A percentile compares a stretch with the other conserved stretches of the same genome.
Conservation (phyloP, 2,797 vertebrate genomes). For the Amblyraja radiata region DNA sequence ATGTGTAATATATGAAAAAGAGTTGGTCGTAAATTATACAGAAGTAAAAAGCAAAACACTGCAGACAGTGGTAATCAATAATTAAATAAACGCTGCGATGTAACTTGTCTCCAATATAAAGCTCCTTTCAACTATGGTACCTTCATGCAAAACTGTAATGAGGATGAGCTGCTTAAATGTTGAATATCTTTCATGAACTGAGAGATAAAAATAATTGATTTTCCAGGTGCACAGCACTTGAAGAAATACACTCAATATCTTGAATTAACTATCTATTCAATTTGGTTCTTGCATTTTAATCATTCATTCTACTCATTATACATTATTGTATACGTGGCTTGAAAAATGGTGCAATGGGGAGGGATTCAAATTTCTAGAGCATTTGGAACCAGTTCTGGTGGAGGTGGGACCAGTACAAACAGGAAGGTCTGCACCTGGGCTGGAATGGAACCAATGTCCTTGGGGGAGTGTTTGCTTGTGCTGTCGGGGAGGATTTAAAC, state of each 20-base stretch:
- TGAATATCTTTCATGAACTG: background rate
- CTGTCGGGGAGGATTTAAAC: too few relatives aligned
- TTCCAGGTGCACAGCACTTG: background rate
- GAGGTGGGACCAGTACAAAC: too few relatives aligned
- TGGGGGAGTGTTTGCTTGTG: too few relatives aligned
- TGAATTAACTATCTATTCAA: constrained; percentile 19
- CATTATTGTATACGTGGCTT: too few relatives aligned
- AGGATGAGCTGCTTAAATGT: background rate
- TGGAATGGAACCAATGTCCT: too few relatives aligned
- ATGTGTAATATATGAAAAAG: background rate
- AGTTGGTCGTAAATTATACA: background rate
- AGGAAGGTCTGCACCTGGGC: too few relatives aligned
- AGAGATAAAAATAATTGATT: background rate
- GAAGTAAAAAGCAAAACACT: background rate
- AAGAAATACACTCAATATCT: background rate
- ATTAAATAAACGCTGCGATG: constrained; percentile 5
- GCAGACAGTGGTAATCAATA: constrained; percentile 12
- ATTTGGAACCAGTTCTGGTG: too few relatives aligned
- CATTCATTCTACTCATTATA: background rate
- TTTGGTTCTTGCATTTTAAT: constrained; percentile 15
- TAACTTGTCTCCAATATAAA: background rate
- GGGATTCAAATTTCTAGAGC: too few relatives aligned
- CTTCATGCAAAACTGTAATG: constrained; percentile 25
- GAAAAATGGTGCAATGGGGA: too few relatives aligned
- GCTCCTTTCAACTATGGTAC: background rate